phyloP scores from a whole-genome alignment of 2,797 vertebrate species.

The Uromys caudimaculatus region DNA sequence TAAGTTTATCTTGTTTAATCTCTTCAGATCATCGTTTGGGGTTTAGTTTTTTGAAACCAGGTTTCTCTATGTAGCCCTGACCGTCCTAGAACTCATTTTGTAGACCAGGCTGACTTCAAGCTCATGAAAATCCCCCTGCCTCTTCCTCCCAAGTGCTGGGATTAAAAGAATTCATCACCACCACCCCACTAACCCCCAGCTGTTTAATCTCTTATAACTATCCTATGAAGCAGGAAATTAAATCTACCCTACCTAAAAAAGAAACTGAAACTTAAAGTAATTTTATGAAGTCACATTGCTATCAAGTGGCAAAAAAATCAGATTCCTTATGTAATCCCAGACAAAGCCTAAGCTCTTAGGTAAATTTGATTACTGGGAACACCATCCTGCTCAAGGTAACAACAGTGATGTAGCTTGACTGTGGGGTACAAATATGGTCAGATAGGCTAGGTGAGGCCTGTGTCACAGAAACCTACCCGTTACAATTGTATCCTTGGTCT shows the following conservation, averaged over 20 bases:
- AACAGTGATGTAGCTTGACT: neutral
- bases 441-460: neutral
- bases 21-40: neutral
- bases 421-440: neutral
- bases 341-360: neutral
- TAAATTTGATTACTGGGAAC: neutral
- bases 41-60: neutral
- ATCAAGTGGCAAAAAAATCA: neutral
- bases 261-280: conserved; percentile 6
- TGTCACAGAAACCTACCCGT: neutral
- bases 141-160: neutral
- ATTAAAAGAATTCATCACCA: neutral
- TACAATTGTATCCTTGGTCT: neutral
- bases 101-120: neutral
- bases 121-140: neutral
- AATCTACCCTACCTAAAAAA: neutral
- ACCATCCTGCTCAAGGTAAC: neutral
- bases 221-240: neutral
- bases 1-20: neutral
- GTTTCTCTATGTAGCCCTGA: neutral
- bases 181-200: neutral
- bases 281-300: neutral
- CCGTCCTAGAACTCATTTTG: neutral
- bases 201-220: neutral
- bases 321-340: neutral